Conservation (phyloP, 2,888 invertebrate genomes). For the Pristionchus arcanus region DNA sequence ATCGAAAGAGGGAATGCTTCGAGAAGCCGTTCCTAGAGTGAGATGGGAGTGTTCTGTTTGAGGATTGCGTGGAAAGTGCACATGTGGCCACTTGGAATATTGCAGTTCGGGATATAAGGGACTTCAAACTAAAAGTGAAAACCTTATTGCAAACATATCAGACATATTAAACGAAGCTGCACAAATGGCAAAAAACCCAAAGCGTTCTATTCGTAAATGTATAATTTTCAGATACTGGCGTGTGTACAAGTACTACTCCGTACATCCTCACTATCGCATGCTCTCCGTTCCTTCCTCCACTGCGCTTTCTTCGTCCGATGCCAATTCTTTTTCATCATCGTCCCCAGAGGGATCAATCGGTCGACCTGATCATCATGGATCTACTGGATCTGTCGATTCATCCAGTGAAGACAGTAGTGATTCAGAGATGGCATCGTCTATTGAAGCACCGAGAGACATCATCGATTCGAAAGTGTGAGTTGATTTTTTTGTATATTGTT, state of each 20-base stretch:
- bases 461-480: not conserved
- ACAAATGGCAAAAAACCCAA: too few species aligned
- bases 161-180: too few species aligned
- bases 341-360: conserved; percentile 20
- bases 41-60: not conserved
- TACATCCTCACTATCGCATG: conserved; percentile 39
- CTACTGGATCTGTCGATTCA: conserved; percentile 17
- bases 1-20: not conserved
- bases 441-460: not conserved
- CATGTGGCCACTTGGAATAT: not conserved
- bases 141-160: too few species aligned
- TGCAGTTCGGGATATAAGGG: not conserved
- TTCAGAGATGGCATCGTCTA: not conserved
- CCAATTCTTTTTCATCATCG: not conserved
- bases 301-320: not conserved
- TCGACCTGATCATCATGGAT: not conserved
- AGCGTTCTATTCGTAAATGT: not conserved
- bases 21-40: not conserved
- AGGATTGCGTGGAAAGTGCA: conserved; percentile 32
- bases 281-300: conserved; percentile 37
- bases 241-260: conserved; percentile 54
- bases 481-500: not conserved
- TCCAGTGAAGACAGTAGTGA: not conserved
- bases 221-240: conserved; percentile 51
- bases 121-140: too few species aligned